These are phyloP conservation scores for Hiodon tergisus DNA, from an alignment of 2,113 vertebrate species.

Conservation along the genomic window DNA sequence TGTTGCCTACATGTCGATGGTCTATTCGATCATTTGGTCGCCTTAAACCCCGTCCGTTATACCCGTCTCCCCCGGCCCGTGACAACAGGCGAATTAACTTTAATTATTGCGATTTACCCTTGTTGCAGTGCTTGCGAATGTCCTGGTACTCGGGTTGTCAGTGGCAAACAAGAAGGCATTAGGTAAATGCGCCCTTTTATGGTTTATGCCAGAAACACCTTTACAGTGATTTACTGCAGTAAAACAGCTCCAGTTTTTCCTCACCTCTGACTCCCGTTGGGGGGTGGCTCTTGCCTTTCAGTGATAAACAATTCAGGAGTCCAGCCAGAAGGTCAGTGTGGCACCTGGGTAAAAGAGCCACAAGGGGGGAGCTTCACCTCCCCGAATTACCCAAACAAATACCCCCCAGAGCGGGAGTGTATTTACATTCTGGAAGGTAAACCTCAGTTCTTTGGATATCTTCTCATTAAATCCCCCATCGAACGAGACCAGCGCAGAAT, in stretches of 20 bases:
- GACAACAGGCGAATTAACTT: constrained; percentile 12
- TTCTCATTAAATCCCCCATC: not conserved
- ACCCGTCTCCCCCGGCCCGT: too few species aligned
- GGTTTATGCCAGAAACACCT: too few species aligned
- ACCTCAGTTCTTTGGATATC: not conserved
- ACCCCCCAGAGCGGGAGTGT: constrained; percentile 92
- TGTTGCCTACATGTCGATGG: too few species aligned
- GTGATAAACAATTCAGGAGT: constrained; percentile 86
- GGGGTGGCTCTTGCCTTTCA: constrained; percentile 42
- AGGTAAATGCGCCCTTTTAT: constrained; percentile 63
- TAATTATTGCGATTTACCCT: constrained; percentile 32
- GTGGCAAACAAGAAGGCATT: constrained; percentile 91
- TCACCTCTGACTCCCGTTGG: too few species aligned
- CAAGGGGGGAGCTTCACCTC: constrained; percentile 95
- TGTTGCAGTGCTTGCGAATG: constrained; percentile 95
- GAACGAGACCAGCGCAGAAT: not conserved
- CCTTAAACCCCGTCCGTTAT: too few species aligned
- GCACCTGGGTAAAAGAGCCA: constrained; percentile 92
- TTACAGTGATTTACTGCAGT: too few species aligned
- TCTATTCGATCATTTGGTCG: too few species aligned
- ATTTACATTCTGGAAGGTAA: constrained; percentile 99
- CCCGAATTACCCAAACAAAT: constrained; percentile 97
- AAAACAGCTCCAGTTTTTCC: too few species aligned
- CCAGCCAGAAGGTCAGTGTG: constrained; percentile 90
- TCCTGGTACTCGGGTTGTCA: constrained; percentile 92